Percentiles rank a stretch among this genome's conserved stretches.
Evolutionary conservation across 2,797 vertebrate genomes (phyloP).

Genomic region (Lepilemur ruficaudatus): DNA sequence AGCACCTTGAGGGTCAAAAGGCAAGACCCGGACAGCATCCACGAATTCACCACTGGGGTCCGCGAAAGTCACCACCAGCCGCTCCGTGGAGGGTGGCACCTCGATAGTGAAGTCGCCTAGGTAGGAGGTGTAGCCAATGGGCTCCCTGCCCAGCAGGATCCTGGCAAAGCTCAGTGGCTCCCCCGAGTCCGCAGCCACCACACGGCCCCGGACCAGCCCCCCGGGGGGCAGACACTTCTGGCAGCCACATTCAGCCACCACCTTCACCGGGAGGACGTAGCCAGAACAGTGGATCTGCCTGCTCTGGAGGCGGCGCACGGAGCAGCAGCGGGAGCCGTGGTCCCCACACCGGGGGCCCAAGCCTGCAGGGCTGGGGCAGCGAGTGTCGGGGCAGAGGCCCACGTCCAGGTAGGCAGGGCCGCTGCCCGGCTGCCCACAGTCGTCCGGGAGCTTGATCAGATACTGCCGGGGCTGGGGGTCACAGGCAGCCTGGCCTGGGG

Average conservation of each 20-base stretch:
- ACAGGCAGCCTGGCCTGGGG: constrained; percentile 89
- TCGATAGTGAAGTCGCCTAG: constrained; percentile 95
- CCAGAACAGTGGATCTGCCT: constrained; percentile 88
- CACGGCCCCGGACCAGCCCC: constrained; percentile 91
- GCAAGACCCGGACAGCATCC: constrained; percentile 93
- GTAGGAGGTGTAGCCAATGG: constrained; percentile 94
- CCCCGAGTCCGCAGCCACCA: constrained; percentile 89
- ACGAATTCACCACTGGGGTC: constrained; percentile 90
- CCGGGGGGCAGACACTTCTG: constrained; percentile 90
- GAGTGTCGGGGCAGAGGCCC: constrained; percentile 89
- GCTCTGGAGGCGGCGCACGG: constrained; percentile 88
- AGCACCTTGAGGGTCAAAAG: constrained; percentile 92
- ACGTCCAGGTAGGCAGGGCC: constrained; percentile 90
- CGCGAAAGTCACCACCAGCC: constrained; percentile 94
- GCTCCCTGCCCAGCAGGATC: constrained; percentile 91
- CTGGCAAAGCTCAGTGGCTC: constrained; percentile 94
- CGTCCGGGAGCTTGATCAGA: constrained; percentile 91
- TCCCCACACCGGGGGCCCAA: constrained; percentile 89
- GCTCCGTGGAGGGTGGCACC: constrained; percentile 87
- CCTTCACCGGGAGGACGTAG: constrained; percentile 90
- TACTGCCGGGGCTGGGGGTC: constrained; percentile 87
- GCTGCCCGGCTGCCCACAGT: constrained; percentile 87
- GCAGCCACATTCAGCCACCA: constrained; percentile 91
- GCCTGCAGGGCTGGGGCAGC: constrained; percentile 85
- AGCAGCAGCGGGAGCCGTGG: constrained; percentile 87